These are phyloP conservation scores for Prionailurus viverrinus DNA, from an alignment of 2,113 vertebrate genomes.

Conservation along the genomic window DNA sequence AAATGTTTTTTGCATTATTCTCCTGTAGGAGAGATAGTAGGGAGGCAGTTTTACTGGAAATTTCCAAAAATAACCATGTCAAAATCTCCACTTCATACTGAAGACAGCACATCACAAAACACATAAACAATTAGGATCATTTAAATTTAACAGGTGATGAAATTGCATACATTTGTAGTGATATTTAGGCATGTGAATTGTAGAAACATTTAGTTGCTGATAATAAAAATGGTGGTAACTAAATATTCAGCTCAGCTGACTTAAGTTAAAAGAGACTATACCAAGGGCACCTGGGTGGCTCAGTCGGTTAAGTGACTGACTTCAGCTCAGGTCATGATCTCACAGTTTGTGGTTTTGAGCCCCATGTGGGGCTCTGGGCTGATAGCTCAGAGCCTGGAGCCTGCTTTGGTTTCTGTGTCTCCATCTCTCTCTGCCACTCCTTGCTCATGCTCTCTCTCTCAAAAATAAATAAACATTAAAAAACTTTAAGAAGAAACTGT, in stretches of 20 bases:
- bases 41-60: background rate
- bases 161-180: background rate
- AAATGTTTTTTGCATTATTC: background rate
- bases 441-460: too few species aligned
- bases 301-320: too few species aligned
- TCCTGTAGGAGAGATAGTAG: background rate
- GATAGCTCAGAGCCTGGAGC: too few species aligned
- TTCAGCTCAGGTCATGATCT: too few species aligned
- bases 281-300: too few species aligned
- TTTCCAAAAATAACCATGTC: background rate
- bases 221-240: background rate
- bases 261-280: background rate
- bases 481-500: background rate
- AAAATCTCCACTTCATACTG: background rate
- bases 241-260: background rate
- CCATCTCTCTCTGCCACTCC: too few species aligned
- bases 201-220: background rate
- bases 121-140: background rate
- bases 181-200: background rate
- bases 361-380: too few species aligned
- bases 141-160: background rate
- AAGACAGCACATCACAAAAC: background rate
- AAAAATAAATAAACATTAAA: too few species aligned
- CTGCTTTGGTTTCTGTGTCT: too few species aligned
- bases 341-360: too few species aligned